Conservation (phyloP, 1,140 invertebrate species). For the Melitaea cinxia region DNA sequence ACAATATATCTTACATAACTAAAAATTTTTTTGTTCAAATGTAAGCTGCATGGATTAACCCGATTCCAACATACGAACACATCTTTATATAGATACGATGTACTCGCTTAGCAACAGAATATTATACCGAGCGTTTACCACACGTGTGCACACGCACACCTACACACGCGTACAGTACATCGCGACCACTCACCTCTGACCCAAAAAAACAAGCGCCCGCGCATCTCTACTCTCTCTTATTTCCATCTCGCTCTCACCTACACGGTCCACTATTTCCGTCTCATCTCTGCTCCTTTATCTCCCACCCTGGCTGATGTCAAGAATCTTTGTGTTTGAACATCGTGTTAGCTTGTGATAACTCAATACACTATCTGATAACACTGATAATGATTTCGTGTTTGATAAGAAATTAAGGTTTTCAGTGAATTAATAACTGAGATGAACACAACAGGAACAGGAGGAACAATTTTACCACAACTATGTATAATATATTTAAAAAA, state of each 20-base stretch:
- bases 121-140: background rate
- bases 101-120: background rate
- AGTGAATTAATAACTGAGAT: no score
- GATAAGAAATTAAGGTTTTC: background rate
- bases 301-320: background rate
- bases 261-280: constrained; percentile 5
- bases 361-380: background rate
- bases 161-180: constrained; percentile 35
- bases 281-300: background rate
- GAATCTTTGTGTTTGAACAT: background rate
- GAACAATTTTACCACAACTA: no score
- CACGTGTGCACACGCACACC: background rate
- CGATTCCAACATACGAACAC: background rate
- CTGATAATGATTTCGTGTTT: background rate
- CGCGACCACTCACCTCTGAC: constrained; percentile 46
- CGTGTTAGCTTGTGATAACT: constrained; percentile 2
- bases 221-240: constrained; percentile 15
- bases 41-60: no score
- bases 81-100: background rate
- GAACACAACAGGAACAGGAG: no score
- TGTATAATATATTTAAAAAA: no score
- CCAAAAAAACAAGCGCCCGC: constrained; percentile 42
- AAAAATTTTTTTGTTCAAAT: no score
- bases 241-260: constrained; percentile 8
- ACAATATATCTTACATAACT: no score